Evolutionary conservation across 2,888 invertebrate genomes (phyloP), one percentile per base, ranked within the genome.

Genomic region (Orthosia cruda): DNA sequence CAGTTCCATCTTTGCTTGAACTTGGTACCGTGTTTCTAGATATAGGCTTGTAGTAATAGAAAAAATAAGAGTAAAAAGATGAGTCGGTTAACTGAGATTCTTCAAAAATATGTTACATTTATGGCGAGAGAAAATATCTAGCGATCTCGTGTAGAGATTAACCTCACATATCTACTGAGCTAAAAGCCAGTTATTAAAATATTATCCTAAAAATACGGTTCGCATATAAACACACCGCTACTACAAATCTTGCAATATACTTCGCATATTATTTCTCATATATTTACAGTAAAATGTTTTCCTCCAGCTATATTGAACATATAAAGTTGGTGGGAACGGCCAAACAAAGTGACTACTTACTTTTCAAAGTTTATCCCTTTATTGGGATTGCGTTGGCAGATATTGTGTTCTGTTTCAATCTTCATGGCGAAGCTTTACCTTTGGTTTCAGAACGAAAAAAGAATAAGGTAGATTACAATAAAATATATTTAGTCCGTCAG

Each of bases 221-320:
- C 20, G 26, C 16, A 23, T 52, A 77, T 73, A 67, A 77, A 74
- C 64, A 77, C 32, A 69, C n/a, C 15, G 47, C 47, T 11, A 57
- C 47, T 63, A 80, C 62, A 71, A 73, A 75, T 71, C 80, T 65
- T 54, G 70, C 66, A 73, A 64, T 62, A 70, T 63, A 67, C 57
- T 61, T 20, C 47, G 65, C 52, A 72, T 74, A 84, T 68, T 75
- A 73, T 72, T 71, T 62, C 73, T 80, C 32, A 59, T 75, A 83
- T 77, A 77, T 76, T 76, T 77, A 73, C 75, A 52, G 65, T 67
- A 47, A 66, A 58, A 67, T 49, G 71, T 77, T 74, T 76, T 81
- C 64, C 58, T 62, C 66, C 20, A 32, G 67, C 64, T 79, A 78
- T 87, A 88, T 89, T 88, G 83, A 85, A 82, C 77, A 40, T 76